Base-by-base conservation (phyloP, 2,797 vertebrate genomes). In the Xyrichtys novacula region DNA sequence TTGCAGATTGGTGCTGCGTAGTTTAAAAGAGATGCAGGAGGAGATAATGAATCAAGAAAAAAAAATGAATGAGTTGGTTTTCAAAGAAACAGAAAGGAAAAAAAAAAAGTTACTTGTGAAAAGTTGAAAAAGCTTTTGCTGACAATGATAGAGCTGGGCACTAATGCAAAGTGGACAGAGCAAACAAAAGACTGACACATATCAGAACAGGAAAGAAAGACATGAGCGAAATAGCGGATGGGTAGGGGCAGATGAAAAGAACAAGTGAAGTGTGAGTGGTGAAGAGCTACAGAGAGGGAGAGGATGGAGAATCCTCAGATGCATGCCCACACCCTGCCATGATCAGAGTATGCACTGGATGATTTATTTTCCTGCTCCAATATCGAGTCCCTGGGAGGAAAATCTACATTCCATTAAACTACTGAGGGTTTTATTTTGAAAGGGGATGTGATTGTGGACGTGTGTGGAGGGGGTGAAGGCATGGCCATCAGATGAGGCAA, bases 151-250 rank as follows among this genome's bases (percentile, higher is more conserved):
- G 66, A 66, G 64, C 31, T 26, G 29, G 46, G 52, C 28, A 57
- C 48, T 12, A 54, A 64, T 62, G 52, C 31, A 65, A 78, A 65
- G 71, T 48, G 81, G 34, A 76, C 31, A 63, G 64, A 62, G 53
- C n/a, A 40, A 68, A 54, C 50, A 55, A 76, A 69, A 68, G 60
- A 76, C 29, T 65, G 56, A 61, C 32, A 29, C 2, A 23, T 74
- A 66, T 64, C 60, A 66, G 71, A 84, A 61, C 65, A 47, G 74
- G 36, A 67, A 57, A 67, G 59, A 11, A 31, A 20, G 75, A 71
- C 53, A 71, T 63, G 85, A 92, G 83, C 69, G 86, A 91, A 91
- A 94, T 22, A 74, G 72, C 1, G 20, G 92, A 94, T 47, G 59
- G 23, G 61, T 63, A 23, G 42, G 61, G 40, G 58, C 58, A 78